phyloP scores from a whole-genome alignment of 2,797 vertebrate genomes.

The Schizothorax lantsangensis region DNA sequence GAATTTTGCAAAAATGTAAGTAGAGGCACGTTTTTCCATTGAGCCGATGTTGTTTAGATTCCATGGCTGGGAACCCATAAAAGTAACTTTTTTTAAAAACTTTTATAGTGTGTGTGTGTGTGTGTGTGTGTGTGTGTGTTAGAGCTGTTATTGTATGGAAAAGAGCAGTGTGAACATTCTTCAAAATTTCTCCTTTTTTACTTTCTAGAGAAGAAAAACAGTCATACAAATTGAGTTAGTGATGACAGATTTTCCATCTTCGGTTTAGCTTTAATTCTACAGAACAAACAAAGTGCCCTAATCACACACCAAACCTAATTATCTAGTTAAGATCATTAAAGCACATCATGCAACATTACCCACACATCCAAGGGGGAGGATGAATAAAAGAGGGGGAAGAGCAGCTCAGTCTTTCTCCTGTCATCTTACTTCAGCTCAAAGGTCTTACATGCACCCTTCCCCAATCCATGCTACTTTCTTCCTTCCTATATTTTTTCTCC shows the following conservation, averaged over 20 bases:
- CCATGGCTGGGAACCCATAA: neutral
- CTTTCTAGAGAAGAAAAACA: neutral
- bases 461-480: constrained; percentile 14
- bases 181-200: neutral
- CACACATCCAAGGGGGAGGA: neutral
- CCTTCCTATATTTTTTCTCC: neutral
- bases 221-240: neutral
- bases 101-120: neutral
- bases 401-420: constrained; percentile 16
- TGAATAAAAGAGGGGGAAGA: neutral
- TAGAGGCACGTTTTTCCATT: neutral
- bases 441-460: neutral
- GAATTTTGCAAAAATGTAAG: neutral
- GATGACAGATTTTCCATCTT: neutral
- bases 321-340: constrained; percentile 30
- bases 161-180: neutral
- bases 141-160: neutral
- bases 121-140: no score
- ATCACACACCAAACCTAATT: constrained; percentile 3
- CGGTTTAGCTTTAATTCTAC: neutral
- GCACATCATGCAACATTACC: constrained; percentile 19
- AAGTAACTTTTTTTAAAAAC: neutral
- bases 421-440: constrained; percentile 13
- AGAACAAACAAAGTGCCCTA: constrained; percentile 12
- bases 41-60: neutral